Base-by-base conservation (phyloP, 2,888 invertebrate genomes). In the Machimus atricapillus region DNA sequence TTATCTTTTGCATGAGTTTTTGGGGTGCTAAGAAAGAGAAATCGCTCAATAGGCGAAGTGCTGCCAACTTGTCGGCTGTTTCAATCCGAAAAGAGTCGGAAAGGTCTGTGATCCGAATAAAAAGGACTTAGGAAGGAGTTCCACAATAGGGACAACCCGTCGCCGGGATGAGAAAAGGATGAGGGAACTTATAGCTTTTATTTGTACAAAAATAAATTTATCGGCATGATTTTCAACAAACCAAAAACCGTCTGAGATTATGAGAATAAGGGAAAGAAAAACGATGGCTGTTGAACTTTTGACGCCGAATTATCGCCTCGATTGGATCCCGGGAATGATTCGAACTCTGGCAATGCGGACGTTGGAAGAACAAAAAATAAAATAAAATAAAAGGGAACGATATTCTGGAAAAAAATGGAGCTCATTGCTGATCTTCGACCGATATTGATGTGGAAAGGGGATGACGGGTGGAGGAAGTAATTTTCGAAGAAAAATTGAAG, bases 31-130 rank as follows among this genome's bases (percentile, higher is more conserved):
- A 27, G 27, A 56, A 56, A n/a, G 52, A 52, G 23, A 31, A 79
- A 79, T 79, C 27, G 31, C 16, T 79, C 52, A 52, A 52, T 79
- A 79, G 79, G 79, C 79, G 52, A 79, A 52, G 46, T 79, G 79
- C 31, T 79, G 79, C 79, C 79, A 79, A 52, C 23, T 79, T 79
- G 79, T 79, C 79, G 40, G 79, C 19, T 4, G 14, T 79, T 27
- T 66, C 19, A 19, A 66, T 3, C 66, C 23, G 14, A 46, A 34
- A 34, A 2, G 46, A 46, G 34, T 34, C 34, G 34, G 34, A 34
- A 7, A 77, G 78, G 78, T 43, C 78, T 46, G 52, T 52, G 79
- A 52, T 79, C 79, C 31, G 76, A n/a, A 14, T 46, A 76, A 76
- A 34, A 79, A 52, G 31, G 52, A 79, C 52, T 23, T 78, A 14